Base-by-base conservation (phyloP, 2,888 invertebrate species). In the Ormyrus pomaceus region DNA sequence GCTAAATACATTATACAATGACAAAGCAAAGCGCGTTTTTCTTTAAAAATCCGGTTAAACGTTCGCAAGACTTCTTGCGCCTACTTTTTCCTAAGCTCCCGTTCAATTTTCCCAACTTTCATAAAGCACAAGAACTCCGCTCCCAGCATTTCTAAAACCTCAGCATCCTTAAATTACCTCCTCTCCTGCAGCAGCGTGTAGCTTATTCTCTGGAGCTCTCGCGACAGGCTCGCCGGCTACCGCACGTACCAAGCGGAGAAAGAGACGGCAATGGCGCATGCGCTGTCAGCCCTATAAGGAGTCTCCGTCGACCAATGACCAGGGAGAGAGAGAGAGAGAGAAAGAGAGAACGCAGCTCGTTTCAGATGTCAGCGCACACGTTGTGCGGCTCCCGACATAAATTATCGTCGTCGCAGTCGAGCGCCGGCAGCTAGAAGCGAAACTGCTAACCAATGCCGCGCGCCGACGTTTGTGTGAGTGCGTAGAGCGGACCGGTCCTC, bases 311-410 rank as follows among this genome's bases (percentile, higher is more conserved):
- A 85, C 89, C 88, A 89, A 89, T 89, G 66, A 48, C 50, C 58
- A 69, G 55, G 58, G 58, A 48, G 56, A 69, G 56, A 69, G 69
- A 69, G 69, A 50, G 34, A 69, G 69, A 69, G 69, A 50, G 34
- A 55, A 6, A 50, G 69, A 55, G 50, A 61, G 34, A 64, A 46
- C 50, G 58, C 65, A 74, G 46, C 64, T 70, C 74, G 88, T 89
- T 90, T 88, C 88, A 88, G 89, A 88, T 89, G 90, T 90, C 89
- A 90, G 87, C 88, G 87, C 87, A 85, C 85, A 82, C 83, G 86
- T 86, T 85, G 85, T 84, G 84, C 83, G 84, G 84, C 84, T 86
- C 84, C 84, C 85, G 88, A 89, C 89, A 89, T 90, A 89, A 90
- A 90, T 90, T 90, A 90, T 83, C 82, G 82, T 84, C 79, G 34